Evolutionary conservation across 2,797 vertebrate genomes (phyloP), one percentile per base, ranked within the genome.

Genomic region (Phoxinus dragarum): DNA sequence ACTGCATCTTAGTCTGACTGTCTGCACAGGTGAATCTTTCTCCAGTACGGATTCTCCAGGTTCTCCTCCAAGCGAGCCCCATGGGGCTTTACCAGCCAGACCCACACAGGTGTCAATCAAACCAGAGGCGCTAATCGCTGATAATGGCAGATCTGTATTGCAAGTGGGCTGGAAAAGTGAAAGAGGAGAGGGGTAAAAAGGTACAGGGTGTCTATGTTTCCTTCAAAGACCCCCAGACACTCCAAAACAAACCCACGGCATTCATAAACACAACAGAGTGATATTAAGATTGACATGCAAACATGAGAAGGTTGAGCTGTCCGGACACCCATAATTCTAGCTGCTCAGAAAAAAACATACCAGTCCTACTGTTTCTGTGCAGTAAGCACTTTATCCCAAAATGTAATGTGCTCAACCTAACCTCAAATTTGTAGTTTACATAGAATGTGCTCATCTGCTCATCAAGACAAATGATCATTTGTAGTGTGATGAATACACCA

Each of bases 61-160:
- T 88, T 89, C 81, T 76, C 80, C 80, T 81, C 59, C 75, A 42
- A 88, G 89, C 73, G 36, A 61, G 59, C 84, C 80, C 74, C 82
- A 80, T 76, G 64, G 79, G 83, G 67, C 49, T 84, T 83, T 66
- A 38, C 79, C 69, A 80, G 82, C 27, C 66, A 86, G 67, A 68
- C 14, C 42, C 59, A 64, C 81, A 84, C 17, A 86, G 42, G 73
- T 86, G 81, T 84, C 88, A 86, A 80, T 89, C 88, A 87, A 75
- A 67, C 77, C n/a, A 17, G 36, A 76, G 52, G 76, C 36, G 34
- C 86, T 84, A 86, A 89, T 86, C 38, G 31, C 80, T 88, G 72
- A 78, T 81, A 86, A 86, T 86, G 72, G 67, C 49, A 69, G 67
- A 76, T 69, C 38, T 76, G 61, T 86, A 86, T 69, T 10, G 34